Conservation (phyloP, 2,888 invertebrate genomes). For the Leucophenga montana region DNA sequence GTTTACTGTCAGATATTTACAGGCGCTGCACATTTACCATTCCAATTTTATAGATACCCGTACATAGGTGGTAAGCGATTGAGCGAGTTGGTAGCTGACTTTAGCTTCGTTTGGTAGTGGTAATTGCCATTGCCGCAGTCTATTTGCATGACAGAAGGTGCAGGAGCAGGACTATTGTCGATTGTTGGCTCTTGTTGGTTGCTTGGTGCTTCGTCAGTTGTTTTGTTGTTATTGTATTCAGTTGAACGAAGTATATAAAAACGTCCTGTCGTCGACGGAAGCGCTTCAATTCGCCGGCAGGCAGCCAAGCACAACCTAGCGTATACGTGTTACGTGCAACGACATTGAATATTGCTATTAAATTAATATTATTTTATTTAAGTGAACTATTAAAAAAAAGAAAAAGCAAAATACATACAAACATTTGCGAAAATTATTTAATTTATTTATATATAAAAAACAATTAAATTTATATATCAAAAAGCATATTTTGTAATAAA, state of each 20-base stretch:
- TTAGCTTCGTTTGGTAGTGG: not conserved
- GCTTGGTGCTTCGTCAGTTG: slow-evolving; percentile 18
- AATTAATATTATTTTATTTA: not conserved
- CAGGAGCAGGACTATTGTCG: slow-evolving; percentile 53
- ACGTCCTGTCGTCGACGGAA: slow-evolving; percentile 52
- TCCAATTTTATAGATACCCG: slow-evolving; percentile 38
- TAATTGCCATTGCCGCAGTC: slow-evolving; percentile 45
- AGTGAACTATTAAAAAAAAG: not conserved
- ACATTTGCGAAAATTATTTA: not conserved
- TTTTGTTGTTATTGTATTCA: slow-evolving; percentile 49
- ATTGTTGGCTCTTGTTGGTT: slow-evolving; percentile 47
- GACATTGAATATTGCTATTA: not conserved
- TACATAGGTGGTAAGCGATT: slow-evolving; percentile 15
- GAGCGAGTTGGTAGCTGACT: slow-evolving; percentile 7
- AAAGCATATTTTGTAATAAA: too few relatives aligned
- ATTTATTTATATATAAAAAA: too few relatives aligned
- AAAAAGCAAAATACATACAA: too few relatives aligned
- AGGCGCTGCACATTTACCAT: slow-evolving; percentile 1
- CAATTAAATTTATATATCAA: too few relatives aligned
- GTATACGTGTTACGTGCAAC: not conserved
- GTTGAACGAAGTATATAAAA: slow-evolving; percentile 62
- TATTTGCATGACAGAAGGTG: slow-evolving; percentile 63
- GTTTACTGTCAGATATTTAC: slow-evolving; percentile 24
- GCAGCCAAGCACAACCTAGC: slow-evolving; percentile 15
- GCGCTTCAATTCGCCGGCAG: slow-evolving; percentile 67